Conservation (phyloP, 2,113 vertebrate genomes). For the Polypterus senegalus region DNA sequence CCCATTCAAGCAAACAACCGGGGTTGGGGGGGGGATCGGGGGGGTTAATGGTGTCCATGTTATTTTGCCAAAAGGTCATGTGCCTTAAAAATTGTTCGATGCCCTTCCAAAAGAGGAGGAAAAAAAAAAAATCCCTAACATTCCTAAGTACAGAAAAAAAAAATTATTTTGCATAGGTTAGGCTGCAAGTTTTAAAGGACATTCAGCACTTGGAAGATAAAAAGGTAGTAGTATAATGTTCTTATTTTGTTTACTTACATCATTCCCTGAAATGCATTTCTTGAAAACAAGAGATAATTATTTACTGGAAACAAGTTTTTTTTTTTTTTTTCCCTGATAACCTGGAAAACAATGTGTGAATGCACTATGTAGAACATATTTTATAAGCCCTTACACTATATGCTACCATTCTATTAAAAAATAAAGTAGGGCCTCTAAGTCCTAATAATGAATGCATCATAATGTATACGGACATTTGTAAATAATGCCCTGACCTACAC, state of each 20-base stretch:
- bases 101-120: conserved; percentile 36
- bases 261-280: conserved; percentile 51
- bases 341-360: conserved; percentile 40
- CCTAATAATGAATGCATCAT: too few relatives aligned
- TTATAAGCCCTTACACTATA: conserved; percentile 34
- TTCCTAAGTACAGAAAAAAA: background rate
- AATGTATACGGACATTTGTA: conserved; percentile 27
- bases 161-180: conserved; percentile 53
- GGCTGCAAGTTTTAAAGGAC: conserved; percentile 56
- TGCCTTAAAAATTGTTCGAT: conserved; percentile 39
- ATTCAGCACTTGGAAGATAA: conserved; percentile 74
- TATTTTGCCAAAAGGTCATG: conserved; percentile 36
- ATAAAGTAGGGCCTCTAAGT: conserved; percentile 36
- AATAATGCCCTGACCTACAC: conserved; percentile 43
- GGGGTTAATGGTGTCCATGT: conserved; percentile 56
- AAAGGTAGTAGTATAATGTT: conserved; percentile 51
- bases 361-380: conserved; percentile 44
- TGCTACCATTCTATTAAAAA: conserved; percentile 29
- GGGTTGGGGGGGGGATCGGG: too few relatives aligned
- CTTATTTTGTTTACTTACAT: conserved; percentile 32
- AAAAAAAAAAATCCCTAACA: too few relatives aligned
- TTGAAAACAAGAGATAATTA: conserved; percentile 51
- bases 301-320: conserved; percentile 72
- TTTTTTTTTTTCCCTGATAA: conserved; percentile 89
- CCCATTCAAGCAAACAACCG: conserved; percentile 50